phyloP scores from a whole-genome alignment of 2,113 vertebrate genomes.

The Meles meles region DNA sequence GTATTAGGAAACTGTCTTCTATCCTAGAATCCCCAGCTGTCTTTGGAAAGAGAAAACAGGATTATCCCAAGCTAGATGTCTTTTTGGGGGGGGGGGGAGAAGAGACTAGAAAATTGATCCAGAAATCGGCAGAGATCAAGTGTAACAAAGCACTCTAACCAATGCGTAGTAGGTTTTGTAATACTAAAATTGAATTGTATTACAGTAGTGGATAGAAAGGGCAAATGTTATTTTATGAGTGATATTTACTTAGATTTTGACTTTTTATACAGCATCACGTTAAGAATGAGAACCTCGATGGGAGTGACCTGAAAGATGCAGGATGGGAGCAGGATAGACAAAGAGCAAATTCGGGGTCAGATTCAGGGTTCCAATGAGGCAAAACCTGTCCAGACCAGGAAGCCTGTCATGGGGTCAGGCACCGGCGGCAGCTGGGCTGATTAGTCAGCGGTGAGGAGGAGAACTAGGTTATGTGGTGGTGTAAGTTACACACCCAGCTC shows the following conservation, averaged over 20 bases:
- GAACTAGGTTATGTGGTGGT: not conserved
- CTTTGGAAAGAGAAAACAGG: conserved; percentile 16
- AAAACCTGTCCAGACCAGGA: not conserved
- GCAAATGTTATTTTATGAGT: not conserved
- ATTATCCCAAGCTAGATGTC: not conserved
- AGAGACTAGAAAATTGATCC: not conserved
- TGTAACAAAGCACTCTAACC: not conserved
- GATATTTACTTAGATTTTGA: not conserved
- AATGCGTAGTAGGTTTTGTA: not conserved
- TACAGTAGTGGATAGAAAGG: not conserved
- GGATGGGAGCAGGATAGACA: not conserved
- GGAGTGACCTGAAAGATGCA: not conserved
- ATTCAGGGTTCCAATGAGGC: not conserved
- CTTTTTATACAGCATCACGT: not conserved
- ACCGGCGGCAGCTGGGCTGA: not conserved
- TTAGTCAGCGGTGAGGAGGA: not conserved
- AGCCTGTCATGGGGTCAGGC: not conserved
- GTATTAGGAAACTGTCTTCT: not conserved
- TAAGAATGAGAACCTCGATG: not conserved
- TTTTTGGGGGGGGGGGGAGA: not conserved
- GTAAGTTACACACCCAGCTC: not conserved
- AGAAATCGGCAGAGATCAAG: not conserved
- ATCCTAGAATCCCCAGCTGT: not conserved
- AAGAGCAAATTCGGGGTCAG: not conserved
- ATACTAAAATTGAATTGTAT: not conserved